Evolutionary conservation across 2,797 vertebrate genomes (phyloP).

Genomic region (Columba guinea): DNA sequence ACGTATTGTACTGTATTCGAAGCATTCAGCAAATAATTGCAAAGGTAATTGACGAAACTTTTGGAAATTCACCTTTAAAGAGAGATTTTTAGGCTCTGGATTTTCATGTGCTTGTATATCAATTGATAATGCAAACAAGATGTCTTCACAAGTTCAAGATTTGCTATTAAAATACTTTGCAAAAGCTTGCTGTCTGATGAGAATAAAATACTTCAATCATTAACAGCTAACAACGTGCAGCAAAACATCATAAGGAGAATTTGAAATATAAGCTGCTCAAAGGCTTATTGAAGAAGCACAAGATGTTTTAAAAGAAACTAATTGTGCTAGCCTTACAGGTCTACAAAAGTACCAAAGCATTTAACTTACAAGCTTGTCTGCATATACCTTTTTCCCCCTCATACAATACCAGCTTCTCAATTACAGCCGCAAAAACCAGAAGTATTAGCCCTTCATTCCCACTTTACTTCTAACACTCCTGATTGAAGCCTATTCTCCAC

Average conservation of each 20-base stretch:
- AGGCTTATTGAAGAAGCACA: neutral
- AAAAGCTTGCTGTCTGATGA: neutral
- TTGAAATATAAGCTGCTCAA: neutral
- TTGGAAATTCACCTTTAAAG: neutral
- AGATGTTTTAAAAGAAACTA: neutral
- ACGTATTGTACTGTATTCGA: neutral
- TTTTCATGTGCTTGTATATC: neutral
- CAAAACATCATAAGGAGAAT: neutral
- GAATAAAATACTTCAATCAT: neutral
- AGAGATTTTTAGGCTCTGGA: neutral
- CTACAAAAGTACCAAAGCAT: neutral
- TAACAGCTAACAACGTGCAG: neutral
- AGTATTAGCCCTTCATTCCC: conserved; percentile 15
- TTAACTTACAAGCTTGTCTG: neutral
- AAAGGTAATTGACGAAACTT: neutral
- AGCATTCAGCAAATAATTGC: neutral
- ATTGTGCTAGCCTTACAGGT: neutral
- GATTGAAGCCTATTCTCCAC: neutral
- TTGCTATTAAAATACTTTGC: neutral
- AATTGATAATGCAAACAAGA: neutral
- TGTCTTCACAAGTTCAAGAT: neutral
- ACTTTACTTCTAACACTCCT: neutral
- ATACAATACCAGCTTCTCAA: neutral
- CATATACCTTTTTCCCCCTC: no score
- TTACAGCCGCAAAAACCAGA: conserved; percentile 31